Conservation (phyloP, 2,888 invertebrate genomes). For the Sesia apiformis region DNA sequence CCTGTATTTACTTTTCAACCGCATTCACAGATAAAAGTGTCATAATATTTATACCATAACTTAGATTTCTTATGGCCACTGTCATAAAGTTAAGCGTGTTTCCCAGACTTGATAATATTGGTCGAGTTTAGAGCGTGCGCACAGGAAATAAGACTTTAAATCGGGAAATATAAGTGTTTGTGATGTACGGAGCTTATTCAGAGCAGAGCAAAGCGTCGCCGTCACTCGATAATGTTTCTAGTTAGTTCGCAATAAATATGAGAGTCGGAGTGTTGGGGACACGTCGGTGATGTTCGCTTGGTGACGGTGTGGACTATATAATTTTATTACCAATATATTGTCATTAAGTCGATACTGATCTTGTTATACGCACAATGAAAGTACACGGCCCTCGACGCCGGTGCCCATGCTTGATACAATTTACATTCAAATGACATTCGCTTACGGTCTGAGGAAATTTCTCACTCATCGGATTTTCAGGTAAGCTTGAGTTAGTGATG, state of each 20-base stretch:
- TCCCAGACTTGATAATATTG: constrained; percentile 31
- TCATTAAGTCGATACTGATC: constrained; percentile 75
- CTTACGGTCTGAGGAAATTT: constrained; percentile 61
- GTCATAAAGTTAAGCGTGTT: constrained; percentile 59
- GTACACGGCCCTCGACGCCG: constrained; percentile 44
- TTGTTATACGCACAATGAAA: constrained; percentile 73
- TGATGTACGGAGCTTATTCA: constrained; percentile 39
- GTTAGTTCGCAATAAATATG: constrained; percentile 68
- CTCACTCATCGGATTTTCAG: constrained; percentile 68
- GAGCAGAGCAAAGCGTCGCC: constrained; percentile 46
- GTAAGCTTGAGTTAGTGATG: constrained; percentile 65
- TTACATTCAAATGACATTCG: constrained; percentile 72
- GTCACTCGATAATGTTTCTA: constrained; percentile 70
- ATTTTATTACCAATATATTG: constrained; percentile 75
- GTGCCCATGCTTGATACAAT: constrained; percentile 47
- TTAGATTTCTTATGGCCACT: constrained; percentile 64
- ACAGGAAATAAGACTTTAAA: constrained; percentile 43
- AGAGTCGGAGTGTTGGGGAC: constrained; percentile 45
- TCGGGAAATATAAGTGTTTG: constrained; percentile 26
- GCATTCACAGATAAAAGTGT: constrained; percentile 65
- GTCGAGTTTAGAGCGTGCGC: constrained; percentile 34
- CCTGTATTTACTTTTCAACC: constrained; percentile 62
- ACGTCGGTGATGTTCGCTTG: constrained; percentile 49
- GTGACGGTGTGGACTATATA: constrained; percentile 70
- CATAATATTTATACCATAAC: constrained; percentile 71